Percentiles rank a stretch among this genome's conserved stretches.
phyloP scores from a whole-genome alignment of 1,140 invertebrate genomes.

The Phenacoccus solenopsis region DNA sequence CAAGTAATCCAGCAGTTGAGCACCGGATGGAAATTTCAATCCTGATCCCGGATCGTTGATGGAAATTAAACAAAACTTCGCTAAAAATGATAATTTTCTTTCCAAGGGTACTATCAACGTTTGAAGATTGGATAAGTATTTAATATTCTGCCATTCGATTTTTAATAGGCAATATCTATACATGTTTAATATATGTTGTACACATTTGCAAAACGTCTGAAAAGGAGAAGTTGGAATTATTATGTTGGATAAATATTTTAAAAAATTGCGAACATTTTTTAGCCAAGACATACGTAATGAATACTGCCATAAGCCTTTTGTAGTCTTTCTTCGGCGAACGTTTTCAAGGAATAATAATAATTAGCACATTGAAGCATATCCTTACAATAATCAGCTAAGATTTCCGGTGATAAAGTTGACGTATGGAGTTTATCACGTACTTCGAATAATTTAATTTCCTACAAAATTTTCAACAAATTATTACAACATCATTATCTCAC shows the following conservation, averaged over 20 bases:
- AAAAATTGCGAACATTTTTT: no score
- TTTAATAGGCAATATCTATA: neutral
- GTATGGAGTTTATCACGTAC: conserved; percentile 1
- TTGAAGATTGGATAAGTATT: neutral
- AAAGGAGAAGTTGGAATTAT: neutral
- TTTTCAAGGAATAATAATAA: neutral
- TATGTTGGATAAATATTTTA: no score
- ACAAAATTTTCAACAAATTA: neutral
- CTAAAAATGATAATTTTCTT: neutral
- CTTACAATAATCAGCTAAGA: neutral
- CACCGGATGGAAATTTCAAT: neutral
- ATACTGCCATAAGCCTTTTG: neutral
- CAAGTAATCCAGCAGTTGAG: neutral
- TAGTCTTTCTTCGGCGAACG: neutral
- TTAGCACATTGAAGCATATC: neutral
- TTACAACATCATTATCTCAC: neutral
- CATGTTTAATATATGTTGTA: neutral
- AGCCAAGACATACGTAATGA: neutral
- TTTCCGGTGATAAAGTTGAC: neutral
- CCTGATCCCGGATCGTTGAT: neutral
- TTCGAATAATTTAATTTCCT: neutral
- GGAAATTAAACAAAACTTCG: neutral
- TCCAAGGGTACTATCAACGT: neutral
- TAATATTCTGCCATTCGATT: neutral
- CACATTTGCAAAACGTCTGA: neutral